Percentiles rank a stretch among this genome's conserved stretches.
Evolutionary conservation across 2,113 vertebrate species (phyloP).

Genomic region (Oryzias woworae): DNA sequence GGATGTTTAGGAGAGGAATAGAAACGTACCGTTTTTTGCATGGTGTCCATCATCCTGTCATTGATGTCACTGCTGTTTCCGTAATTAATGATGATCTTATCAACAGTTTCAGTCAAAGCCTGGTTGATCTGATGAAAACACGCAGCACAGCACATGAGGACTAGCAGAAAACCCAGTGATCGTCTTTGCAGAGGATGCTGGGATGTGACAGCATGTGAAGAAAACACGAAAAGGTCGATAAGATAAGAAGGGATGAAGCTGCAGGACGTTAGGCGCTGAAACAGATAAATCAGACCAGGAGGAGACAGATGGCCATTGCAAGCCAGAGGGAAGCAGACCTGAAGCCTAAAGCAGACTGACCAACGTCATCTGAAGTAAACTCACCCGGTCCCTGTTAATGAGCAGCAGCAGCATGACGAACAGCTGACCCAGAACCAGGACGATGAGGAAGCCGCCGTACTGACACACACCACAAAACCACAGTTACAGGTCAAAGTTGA

Average conservation of each 20-base stretch:
- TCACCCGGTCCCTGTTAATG: constrained; percentile 35
- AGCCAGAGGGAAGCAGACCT: background rate
- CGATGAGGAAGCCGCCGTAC: constrained; percentile 57
- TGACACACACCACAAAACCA: constrained; percentile 18
- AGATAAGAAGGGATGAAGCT: too few species aligned
- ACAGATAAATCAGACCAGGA: too few species aligned
- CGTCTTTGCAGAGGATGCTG: too few species aligned
- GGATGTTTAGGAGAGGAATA: background rate
- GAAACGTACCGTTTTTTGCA: constrained; percentile 62
- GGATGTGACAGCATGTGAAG: too few species aligned
- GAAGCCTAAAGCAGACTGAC: background rate
- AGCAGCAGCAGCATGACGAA: constrained; percentile 61
- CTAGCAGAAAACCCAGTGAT: too few species aligned
- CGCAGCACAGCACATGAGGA: background rate
- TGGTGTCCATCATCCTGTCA: constrained; percentile 57
- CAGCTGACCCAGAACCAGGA: constrained; percentile 63
- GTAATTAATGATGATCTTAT: constrained; percentile 40
- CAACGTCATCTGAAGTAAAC: background rate
- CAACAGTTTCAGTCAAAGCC: constrained; percentile 12
- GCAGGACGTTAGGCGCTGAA: too few species aligned
- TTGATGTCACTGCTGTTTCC: background rate
- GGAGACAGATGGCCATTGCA: too few species aligned
- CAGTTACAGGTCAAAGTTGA: too few species aligned
- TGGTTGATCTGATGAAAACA: constrained; percentile 45
- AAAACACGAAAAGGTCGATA: too few species aligned